phyloP scores from a whole-genome alignment of 2,797 vertebrate genomes.

The Hydrocynus forskahlii region DNA sequence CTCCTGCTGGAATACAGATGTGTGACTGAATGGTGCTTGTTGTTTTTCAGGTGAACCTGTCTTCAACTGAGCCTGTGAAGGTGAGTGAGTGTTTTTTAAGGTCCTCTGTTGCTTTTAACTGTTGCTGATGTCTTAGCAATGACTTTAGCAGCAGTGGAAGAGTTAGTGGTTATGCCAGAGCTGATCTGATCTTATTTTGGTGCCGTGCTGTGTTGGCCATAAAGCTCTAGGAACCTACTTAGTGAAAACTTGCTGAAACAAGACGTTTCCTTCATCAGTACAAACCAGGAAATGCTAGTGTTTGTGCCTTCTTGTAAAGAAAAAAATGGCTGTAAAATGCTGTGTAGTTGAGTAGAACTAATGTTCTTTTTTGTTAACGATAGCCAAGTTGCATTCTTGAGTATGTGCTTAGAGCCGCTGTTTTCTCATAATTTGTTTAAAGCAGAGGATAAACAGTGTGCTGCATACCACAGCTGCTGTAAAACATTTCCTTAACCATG shows the following conservation, averaged over 20 bases:
- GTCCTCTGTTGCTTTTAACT: not conserved
- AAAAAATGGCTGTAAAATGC: constrained; percentile 19
- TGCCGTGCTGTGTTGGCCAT: not conserved
- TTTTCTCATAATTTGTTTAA: constrained; percentile 64
- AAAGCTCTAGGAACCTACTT: not conserved
- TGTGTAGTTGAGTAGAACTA: constrained; percentile 8
- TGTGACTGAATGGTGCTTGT: constrained; percentile 47
- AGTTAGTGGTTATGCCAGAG: not conserved
- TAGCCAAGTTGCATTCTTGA: constrained; percentile 44
- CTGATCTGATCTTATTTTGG: not conserved
- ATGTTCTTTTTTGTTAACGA: constrained; percentile 25
- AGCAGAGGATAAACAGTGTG: constrained; percentile 42
- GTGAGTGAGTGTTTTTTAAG: constrained; percentile 67
- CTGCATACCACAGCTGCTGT: constrained; percentile 61
- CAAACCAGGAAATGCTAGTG: constrained; percentile 22
- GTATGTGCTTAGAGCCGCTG: constrained; percentile 48
- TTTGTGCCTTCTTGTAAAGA: constrained; percentile 3
- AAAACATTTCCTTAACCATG: constrained; percentile 60
- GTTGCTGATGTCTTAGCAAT: constrained; percentile 16
- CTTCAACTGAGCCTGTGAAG: constrained; percentile 72
- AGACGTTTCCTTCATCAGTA: constrained; percentile 14
- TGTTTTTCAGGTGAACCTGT: constrained; percentile 77
- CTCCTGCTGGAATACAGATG: constrained; percentile 41
- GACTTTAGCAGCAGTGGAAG: not conserved
- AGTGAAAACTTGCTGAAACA: constrained; percentile 15